Percentiles rank a stretch among this genome's conserved stretches.
Evolutionary conservation across 2,113 vertebrate genomes (phyloP).

Genomic region (Acrocephalus kingi): DNA sequence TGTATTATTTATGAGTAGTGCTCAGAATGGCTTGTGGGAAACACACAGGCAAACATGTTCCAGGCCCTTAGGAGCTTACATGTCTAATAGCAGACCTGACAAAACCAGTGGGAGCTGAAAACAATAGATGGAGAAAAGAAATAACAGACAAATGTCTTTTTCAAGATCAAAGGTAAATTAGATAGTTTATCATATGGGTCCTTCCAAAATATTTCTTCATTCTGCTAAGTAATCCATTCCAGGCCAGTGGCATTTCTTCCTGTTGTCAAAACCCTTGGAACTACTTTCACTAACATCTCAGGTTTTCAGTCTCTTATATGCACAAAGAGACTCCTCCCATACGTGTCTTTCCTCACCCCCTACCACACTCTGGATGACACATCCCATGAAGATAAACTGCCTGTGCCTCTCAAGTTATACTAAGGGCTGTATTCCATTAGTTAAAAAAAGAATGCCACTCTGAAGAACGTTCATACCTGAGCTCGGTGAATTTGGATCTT

Average conservation of each 20-base stretch:
- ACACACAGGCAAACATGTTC: background rate
- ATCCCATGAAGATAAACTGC: background rate
- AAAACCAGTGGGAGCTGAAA: background rate
- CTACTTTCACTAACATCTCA: background rate
- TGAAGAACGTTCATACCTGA: background rate
- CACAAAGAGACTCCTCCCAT: background rate
- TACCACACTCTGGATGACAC: background rate
- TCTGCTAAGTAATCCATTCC: background rate
- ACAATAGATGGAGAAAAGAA: background rate
- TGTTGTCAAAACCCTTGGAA: background rate
- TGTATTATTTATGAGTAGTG: background rate
- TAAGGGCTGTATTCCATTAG: background rate
- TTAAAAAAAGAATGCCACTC: background rate
- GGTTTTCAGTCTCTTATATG: background rate
- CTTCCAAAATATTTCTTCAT: background rate
- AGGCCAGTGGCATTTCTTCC: background rate
- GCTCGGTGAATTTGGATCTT: background rate
- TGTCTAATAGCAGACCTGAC: background rate
- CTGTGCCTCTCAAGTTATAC: background rate
- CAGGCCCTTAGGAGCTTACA: background rate
- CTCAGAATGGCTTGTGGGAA: background rate
- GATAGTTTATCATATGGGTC: background rate
- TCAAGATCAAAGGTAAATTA: slow-evolving; percentile 21
- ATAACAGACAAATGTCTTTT: background rate
- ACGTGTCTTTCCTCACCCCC: background rate